Evolutionary conservation across 2,113 vertebrate genomes (phyloP).

Genomic region (Sisor rabdophorus): DNA sequence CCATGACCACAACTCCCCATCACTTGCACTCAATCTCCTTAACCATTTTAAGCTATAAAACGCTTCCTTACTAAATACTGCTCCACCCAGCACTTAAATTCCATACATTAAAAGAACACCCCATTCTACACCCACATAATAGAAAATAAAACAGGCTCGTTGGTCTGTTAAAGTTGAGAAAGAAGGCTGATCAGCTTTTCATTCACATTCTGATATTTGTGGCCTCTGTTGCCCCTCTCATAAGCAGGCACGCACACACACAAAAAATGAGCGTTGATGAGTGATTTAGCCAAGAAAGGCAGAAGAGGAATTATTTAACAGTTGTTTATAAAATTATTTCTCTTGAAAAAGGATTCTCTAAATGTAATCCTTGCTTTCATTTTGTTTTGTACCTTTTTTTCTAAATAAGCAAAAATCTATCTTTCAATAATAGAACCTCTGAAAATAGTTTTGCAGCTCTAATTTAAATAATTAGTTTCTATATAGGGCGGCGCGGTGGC

Average conservation of each 20-base stretch:
- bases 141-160: slow-evolving; percentile 49
- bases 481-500: no score
- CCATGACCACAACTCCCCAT: slow-evolving; percentile 59
- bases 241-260: slow-evolving; percentile 26
- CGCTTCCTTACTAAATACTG: slow-evolving; percentile 67
- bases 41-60: slow-evolving; percentile 69
- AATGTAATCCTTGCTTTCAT: no score
- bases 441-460: not conserved
- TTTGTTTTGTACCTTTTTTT: no score
- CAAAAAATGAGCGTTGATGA: slow-evolving; percentile 29
- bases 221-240: slow-evolving; percentile 38
- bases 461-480: not conserved
- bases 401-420: no score
- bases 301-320: slow-evolving; percentile 5
- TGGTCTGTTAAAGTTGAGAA: slow-evolving; percentile 42
- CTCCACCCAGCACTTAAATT: slow-evolving; percentile 73
- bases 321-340: no score
- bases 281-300: not conserved
- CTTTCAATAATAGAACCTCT: not conserved
- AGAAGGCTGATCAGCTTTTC: slow-evolving; percentile 44
- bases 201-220: slow-evolving; percentile 50
- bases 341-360: no score
- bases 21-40: slow-evolving; percentile 57
- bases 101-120: slow-evolving; percentile 66
- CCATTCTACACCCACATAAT: slow-evolving; percentile 51